A percentile compares a stretch with the other conserved stretches of the same genome.
Conservation (phyloP, 2,113 vertebrate genomes). For the Pontoporia blainvillei region DNA sequence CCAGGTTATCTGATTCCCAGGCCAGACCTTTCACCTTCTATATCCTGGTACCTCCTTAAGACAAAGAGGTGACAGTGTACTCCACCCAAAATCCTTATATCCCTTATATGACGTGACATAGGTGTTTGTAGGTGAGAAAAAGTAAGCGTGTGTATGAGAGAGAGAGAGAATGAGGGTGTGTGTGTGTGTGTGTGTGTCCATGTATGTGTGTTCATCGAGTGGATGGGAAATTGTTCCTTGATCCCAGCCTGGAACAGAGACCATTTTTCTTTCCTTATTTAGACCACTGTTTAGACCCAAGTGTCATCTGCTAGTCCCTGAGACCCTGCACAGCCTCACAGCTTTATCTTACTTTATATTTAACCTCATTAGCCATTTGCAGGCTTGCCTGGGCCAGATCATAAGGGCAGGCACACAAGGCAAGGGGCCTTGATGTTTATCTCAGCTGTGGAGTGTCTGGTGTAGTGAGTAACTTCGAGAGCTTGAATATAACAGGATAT, state of each 20-base stretch:
- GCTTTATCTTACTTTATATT: conserved; percentile 58
- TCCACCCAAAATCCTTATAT: too few relatives aligned
- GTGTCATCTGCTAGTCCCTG: conserved; percentile 36
- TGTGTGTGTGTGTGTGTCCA: neutral
- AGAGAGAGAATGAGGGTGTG: neutral
- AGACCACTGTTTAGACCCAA: conserved; percentile 49
- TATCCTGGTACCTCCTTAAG: neutral
- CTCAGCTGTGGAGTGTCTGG: conserved; percentile 47
- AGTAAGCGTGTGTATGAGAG: too few relatives aligned
- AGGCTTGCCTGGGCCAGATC: conserved; percentile 47
- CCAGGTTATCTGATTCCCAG: neutral
- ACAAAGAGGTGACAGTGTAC: neutral
- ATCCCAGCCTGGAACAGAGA: neutral
- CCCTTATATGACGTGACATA: too few relatives aligned
- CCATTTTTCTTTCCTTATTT: conserved; percentile 50
- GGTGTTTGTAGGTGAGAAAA: neutral
- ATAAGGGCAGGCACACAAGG: conserved; percentile 37
- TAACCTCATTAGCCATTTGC: conserved; percentile 68
- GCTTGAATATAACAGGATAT: conserved; percentile 51
- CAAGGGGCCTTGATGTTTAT: conserved; percentile 53
- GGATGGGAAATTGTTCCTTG: neutral
- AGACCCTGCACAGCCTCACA: conserved; percentile 60
- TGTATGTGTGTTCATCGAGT: neutral
- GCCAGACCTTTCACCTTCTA: neutral
- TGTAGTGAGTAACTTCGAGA: conserved; percentile 56